Base-by-base conservation (phyloP, 2,113 vertebrate genomes). In the Psilopsiagon aymara region DNA sequence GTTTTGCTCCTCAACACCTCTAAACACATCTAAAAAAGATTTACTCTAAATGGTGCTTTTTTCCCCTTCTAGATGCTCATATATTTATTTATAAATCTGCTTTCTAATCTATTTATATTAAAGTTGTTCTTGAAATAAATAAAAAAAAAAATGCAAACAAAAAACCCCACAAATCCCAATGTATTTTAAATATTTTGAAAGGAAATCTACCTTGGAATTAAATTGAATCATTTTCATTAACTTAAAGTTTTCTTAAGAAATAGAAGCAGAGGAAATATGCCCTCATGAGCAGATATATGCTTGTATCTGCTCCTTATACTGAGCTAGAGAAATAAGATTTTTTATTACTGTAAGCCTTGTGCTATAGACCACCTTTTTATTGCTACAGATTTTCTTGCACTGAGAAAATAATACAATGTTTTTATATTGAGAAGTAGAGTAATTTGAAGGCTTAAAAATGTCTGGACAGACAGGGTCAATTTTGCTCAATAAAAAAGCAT, bases 71-170 rank as follows among this genome's bases (percentile, higher is more conserved):
- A 52, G 9, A n/a, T 79, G 15, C 7, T 86, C 10, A 10, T 46
- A 15, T 75, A 23, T 39, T 85, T 90, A 47, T 59, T 85, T 90
- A 47, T 59, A 88, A 91, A 79, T 68, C n/a, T 79, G 14, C 14
- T 68, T 93, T 86, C 27, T 49, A 12, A 55, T 31, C 43, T 75
- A 46, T 46, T 79, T 71, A 25, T 52, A 29, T 55, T 52, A 12
- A 63, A 53, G 10, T 44, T 84, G 11, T n/a, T 86, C 10, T 82
- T 28, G 25, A 59, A 46, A 62, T 16, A 3, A 6, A 17, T 13
- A 69, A n/a, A 39, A 74, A 81, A 29, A 41, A 9, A 46, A 41
- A 28, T 2, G 49, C 3, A 51, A 27, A 14, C 5, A 52, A 31
- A 55, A 46, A 7, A 3, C 2, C 17, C 29, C 21, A 47, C 13